A percentile compares a stretch with the other conserved stretches of the same genome.
Evolutionary conservation across 1,140 invertebrate species (phyloP).

Genomic region (Anastrepha ludens): DNA sequence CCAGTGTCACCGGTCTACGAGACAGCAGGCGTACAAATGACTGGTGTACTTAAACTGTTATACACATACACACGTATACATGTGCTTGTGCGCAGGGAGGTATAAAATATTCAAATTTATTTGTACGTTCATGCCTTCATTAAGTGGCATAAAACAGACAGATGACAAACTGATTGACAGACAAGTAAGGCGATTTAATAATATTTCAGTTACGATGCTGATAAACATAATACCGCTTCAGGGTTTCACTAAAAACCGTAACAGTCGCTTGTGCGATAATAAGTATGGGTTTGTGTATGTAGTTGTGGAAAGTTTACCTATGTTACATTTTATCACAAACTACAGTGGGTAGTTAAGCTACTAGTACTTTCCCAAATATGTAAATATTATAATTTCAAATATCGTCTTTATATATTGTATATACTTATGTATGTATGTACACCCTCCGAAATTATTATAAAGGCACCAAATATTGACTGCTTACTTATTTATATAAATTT

Average conservation of each 20-base stretch:
- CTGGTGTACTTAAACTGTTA: neutral
- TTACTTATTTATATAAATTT: too few species aligned
- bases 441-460: neutral
- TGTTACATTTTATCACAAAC: neutral
- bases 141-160: conserved; percentile 1
- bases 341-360: neutral
- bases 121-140: neutral
- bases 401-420: neutral
- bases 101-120: neutral
- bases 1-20: neutral
- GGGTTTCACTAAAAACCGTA: too few species aligned
- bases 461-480: too few species aligned
- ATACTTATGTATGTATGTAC: neutral
- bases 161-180: neutral
- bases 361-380: neutral
- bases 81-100: neutral
- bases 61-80: neutral
- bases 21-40: neutral
- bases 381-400: too few species aligned
- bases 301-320: neutral
- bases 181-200: conserved; percentile 35
- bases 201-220: neutral
- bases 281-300: neutral
- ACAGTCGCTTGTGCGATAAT: neutral
- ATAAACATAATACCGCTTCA: conserved; percentile 6